Percentiles rank a stretch among this genome's conserved stretches.
These are phyloP conservation scores for Denticeps clupeoides DNA, from an alignment of 2,797 vertebrate genomes.

Conservation along the genomic window DNA sequence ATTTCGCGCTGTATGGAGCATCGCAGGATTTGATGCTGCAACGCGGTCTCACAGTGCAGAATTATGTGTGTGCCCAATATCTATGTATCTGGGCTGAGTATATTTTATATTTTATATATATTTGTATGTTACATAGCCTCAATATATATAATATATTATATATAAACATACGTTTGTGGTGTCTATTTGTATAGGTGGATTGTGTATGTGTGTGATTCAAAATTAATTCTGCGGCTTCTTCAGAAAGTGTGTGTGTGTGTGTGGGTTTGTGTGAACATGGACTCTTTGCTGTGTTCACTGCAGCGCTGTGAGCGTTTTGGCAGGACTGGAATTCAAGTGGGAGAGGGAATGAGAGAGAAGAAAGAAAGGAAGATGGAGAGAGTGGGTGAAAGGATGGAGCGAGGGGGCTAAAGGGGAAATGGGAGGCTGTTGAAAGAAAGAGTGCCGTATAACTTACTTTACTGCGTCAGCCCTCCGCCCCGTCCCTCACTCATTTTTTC, in stretches of 20 bases:
- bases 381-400: conserved; percentile 27
- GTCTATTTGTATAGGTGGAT: no score
- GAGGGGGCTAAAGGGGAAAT: conserved; percentile 31
- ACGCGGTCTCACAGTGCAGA: no score
- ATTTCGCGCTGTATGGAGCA: conserved; percentile 36
- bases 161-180: no score
- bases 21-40: no score
- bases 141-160: no score
- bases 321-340: conserved; percentile 34
- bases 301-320: conserved; percentile 24
- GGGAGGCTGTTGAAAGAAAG: conserved; percentile 32
- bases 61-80: no score
- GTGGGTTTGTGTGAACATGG: conserved; percentile 3
- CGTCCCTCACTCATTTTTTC: not conserved
- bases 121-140: no score
- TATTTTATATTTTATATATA: not conserved
- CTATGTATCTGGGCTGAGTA: not conserved
- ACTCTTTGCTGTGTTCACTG: conserved; percentile 13
- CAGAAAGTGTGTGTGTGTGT: conserved; percentile 15
- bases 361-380: conserved; percentile 20
- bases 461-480: conserved; percentile 3
- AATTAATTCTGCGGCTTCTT: no score
- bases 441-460: conserved; percentile 27
- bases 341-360: conserved; percentile 8
- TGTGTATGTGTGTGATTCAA: no score